Evolutionary conservation across 2,113 vertebrate genomes (phyloP).

Genomic region (Rhinolophus sinicus): DNA sequence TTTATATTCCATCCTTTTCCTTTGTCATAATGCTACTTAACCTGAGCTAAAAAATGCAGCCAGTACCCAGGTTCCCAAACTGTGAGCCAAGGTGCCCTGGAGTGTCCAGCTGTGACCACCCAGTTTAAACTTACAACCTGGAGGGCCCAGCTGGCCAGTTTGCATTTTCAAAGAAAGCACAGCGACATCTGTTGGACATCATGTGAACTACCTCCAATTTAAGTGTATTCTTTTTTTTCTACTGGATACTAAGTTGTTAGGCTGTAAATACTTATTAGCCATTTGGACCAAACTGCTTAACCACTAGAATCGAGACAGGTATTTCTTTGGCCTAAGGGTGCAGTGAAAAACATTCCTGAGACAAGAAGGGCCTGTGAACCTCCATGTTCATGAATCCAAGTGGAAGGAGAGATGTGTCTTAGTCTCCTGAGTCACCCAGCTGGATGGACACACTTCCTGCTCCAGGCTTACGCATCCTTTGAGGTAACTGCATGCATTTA

Average conservation of each 20-base stretch:
- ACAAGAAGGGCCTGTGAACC: no score
- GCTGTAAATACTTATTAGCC: background rate
- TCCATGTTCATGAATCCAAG: fast-evolving
- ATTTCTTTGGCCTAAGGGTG: background rate
- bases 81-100: background rate
- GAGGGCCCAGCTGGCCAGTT: fast-evolving
- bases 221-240: background rate
- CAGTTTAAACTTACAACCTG: background rate
- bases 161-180: background rate
- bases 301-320: background rate
- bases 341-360: no score
- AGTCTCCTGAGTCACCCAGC: background rate
- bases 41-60: background rate
- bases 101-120: fast-evolving
- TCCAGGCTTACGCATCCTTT: background rate
- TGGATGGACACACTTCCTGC: background rate
- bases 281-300: background rate
- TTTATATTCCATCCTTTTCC: background rate
- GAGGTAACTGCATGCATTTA: background rate
- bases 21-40: background rate
- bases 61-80: background rate
- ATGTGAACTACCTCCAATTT: background rate
- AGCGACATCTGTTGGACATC: background rate
- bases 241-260: no score
- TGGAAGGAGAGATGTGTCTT: background rate